Evolutionary conservation across 2,797 vertebrate species (phyloP).

Genomic region (Pampus argenteus): DNA sequence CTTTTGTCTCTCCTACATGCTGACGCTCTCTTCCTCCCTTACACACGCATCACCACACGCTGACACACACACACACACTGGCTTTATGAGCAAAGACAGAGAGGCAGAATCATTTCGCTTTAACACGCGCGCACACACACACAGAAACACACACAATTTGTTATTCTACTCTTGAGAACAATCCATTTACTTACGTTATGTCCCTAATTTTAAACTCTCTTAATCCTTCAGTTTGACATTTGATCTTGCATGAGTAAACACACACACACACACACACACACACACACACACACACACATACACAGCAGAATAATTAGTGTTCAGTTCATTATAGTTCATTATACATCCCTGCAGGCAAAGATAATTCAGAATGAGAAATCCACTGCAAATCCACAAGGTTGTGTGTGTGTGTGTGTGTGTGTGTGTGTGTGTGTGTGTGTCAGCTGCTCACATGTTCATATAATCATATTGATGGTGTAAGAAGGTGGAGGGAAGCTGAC

Average conservation of each 20-base stretch:
- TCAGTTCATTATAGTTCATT: slow-evolving; percentile 55
- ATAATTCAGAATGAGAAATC: slow-evolving; percentile 32
- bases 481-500: slow-evolving; percentile 1
- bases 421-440: slow-evolving; percentile 22
- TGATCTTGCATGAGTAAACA: slow-evolving; percentile 23
- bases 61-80: slow-evolving; percentile 61
- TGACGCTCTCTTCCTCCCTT: slow-evolving; percentile 19
- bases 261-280: slow-evolving; percentile 5
- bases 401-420: slow-evolving; percentile 24
- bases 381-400: slow-evolving; percentile 28
- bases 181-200: slow-evolving; percentile 12
- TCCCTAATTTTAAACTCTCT: slow-evolving; percentile 3
- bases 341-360: slow-evolving; percentile 37
- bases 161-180: slow-evolving; percentile 12
- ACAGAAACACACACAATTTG: slow-evolving; percentile 7
- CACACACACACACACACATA: slow-evolving; percentile 14
- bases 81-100: slow-evolving; percentile 39
- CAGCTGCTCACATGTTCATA: slow-evolving; percentile 30
- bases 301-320: slow-evolving; percentile 48
- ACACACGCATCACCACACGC: slow-evolving; percentile 41
- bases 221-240: slow-evolving; percentile 22
- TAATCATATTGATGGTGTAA: slow-evolving; percentile 29
- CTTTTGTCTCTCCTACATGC: slow-evolving; percentile 22
- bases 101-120: slow-evolving; percentile 26
- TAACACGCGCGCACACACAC: not conserved